Evolutionary conservation across 2,113 vertebrate species (phyloP).

Genomic region (Poeciliopsis turrubarensis): DNA sequence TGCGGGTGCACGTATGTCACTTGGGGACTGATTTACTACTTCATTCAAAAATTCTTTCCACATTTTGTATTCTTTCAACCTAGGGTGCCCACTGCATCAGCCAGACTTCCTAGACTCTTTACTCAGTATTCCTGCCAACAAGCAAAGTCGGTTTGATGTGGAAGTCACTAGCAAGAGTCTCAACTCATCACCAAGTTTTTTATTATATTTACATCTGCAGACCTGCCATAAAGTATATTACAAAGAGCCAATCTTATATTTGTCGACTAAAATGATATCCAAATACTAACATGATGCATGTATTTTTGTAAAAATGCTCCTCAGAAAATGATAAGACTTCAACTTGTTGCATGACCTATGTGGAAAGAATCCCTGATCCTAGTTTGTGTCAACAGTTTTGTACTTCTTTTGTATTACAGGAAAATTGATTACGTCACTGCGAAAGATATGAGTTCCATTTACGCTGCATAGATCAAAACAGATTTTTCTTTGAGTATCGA

Average conservation of each 20-base stretch:
- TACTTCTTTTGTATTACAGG: conserved; percentile 60
- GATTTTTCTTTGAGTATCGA: conserved; percentile 54
- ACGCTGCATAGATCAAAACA: conserved; percentile 57
- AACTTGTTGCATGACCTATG: conserved; percentile 73
- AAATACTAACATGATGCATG: conserved; percentile 70
- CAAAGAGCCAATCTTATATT: conserved; percentile 68
- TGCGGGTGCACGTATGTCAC: conserved; percentile 47
- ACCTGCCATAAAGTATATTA: conserved; percentile 58
- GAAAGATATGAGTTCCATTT: conserved; percentile 64
- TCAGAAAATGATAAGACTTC: conserved; percentile 67
- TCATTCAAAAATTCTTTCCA: conserved; percentile 50
- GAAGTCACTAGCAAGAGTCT: conserved; percentile 52
- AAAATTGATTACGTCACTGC: conserved; percentile 57
- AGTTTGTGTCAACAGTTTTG: conserved; percentile 62
- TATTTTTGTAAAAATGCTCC: conserved; percentile 75
- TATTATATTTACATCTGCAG: conserved; percentile 58
- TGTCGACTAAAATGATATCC: conserved; percentile 68
- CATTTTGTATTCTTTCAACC: conserved; percentile 62
- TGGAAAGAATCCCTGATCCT: conserved; percentile 69
- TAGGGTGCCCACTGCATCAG: conserved; percentile 62
- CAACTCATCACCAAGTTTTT: conserved; percentile 53
- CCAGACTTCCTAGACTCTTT: conserved; percentile 57
- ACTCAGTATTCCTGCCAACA: conserved; percentile 61
- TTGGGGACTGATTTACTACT: conserved; percentile 64
- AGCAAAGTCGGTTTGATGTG: conserved; percentile 51